Percentiles rank a stretch among this genome's conserved stretches.
phyloP scores from a whole-genome alignment of 2,888 invertebrate species.

The Ferrisia virgata region DNA sequence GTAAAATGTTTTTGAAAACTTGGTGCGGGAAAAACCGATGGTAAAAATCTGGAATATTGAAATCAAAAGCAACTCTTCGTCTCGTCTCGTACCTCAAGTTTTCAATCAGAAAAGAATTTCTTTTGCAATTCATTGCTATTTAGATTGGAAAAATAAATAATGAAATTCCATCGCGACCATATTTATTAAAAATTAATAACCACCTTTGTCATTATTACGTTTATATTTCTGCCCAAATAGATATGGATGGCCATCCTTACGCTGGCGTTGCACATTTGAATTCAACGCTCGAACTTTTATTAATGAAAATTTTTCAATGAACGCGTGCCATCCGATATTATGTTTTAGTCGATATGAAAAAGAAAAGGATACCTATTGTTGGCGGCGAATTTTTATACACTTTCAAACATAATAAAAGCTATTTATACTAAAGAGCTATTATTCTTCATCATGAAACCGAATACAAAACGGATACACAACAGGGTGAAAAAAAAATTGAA shows the following conservation, averaged over 20 bases:
- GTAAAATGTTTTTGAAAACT: not conserved
- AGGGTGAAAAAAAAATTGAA: not conserved
- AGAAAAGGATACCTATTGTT: not conserved
- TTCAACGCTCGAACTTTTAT: not conserved
- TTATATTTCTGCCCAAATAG: not conserved
- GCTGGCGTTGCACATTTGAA: not conserved
- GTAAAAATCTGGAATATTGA: not conserved
- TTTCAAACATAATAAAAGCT: constrained; percentile 1
- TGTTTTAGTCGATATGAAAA: not conserved
- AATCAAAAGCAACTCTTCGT: not conserved
- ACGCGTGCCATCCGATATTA: not conserved
- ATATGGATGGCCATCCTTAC: not conserved
- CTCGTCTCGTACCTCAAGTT: not conserved
- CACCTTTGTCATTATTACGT: not conserved
- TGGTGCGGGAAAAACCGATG: not conserved
- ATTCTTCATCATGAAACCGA: constrained; percentile 16
- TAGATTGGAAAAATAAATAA: not conserved
- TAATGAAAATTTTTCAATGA: not conserved
- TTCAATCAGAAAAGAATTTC: not conserved
- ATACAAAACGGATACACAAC: not conserved
- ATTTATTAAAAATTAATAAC: not conserved
- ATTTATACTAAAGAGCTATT: not conserved
- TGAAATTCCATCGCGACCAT: not conserved
- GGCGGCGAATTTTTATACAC: not conserved
- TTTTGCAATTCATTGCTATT: not conserved